Evolutionary conservation across 2,113 vertebrate genomes (phyloP).

Genomic region (Atlantisia rogersi): DNA sequence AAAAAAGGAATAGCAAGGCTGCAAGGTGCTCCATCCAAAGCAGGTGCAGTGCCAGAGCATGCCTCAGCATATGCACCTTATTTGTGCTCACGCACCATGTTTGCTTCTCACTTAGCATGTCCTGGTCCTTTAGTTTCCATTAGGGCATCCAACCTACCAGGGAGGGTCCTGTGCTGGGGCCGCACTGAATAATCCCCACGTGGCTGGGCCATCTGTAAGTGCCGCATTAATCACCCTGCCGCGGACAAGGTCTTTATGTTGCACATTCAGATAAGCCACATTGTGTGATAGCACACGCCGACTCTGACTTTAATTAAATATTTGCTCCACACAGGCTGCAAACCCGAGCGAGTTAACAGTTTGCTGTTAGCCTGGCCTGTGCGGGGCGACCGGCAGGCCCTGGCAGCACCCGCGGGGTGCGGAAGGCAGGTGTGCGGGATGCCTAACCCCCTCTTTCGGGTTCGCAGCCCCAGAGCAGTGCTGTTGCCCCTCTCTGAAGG

Average conservation of each 20-base stretch:
- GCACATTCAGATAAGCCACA: neutral
- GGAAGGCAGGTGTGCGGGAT: neutral
- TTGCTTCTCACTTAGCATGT: neutral
- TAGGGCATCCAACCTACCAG: neutral
- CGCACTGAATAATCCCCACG: neutral
- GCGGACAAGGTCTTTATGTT: neutral
- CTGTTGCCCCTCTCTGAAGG: neutral
- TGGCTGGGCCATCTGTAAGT: neutral
- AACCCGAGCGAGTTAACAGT: neutral
- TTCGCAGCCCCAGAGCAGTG: neutral
- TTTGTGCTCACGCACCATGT: neutral
- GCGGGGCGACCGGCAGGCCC: neutral
- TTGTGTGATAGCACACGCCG: neutral
- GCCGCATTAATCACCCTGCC: neutral
- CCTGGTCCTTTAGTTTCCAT: neutral
- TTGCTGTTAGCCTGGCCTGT: neutral
- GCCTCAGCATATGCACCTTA: neutral
- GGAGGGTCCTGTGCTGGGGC: neutral
- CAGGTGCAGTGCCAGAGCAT: neutral
- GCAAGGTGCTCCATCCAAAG: neutral
- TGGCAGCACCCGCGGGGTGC: neutral
- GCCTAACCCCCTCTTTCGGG: fast-evolving
- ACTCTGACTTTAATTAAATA: neutral
- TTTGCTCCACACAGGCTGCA: neutral
- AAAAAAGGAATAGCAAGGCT: too few species aligned